Base-by-base conservation (phyloP, 1,140 invertebrate genomes). In the Drosophila ficusphila region DNA sequence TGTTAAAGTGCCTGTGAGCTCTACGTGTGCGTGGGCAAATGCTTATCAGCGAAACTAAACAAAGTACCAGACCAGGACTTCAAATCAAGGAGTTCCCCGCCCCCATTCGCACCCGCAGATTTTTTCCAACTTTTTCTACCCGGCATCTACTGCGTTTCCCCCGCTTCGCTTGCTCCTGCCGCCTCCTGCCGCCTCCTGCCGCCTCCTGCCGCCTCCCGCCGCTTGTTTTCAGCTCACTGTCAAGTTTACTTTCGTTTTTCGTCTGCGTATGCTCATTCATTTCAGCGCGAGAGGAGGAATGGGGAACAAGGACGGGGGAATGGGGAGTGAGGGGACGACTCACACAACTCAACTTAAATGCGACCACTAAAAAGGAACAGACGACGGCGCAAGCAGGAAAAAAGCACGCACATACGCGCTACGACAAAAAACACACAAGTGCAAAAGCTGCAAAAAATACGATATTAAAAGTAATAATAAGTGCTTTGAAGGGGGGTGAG, bases 391-490 rank as follows among this genome's bases (percentile, higher is more conserved):
- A 76, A 82, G 42, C 75, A 42, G 38, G 47, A 64, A 81, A 78
- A 73, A 65, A 44, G 46, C 72, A 77, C 56, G 27, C 51, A 57
- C 31, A 39, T 67, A 74, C 61, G 29, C 54, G 52, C 33, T 52
- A 44, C 36, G 46, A 54, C 61, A 57, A 58, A 54, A 14, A 41
- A 23, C 19, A 64, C 51, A 48, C 51, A 51, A 27, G 33, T 42
- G 21, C 39, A 46, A 49, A 31, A 56, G 51, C 36, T 49, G 54
- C 34, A 67, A 64, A 49, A 49, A 38, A 58, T 65, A 70, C 54
- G 74, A 79, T 83, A 90, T 89, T 90, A 90, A 90, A 90, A 85
- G 79, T 90, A 90, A 90, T 90, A 90, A 88, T 85, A 90, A 90
- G 88, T 90, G 76, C 79, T 82, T 85, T 76, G 16, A 29, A 12